phyloP scores from a whole-genome alignment of 2,797 vertebrate genomes.

The Tauraco hartlaubi region DNA sequence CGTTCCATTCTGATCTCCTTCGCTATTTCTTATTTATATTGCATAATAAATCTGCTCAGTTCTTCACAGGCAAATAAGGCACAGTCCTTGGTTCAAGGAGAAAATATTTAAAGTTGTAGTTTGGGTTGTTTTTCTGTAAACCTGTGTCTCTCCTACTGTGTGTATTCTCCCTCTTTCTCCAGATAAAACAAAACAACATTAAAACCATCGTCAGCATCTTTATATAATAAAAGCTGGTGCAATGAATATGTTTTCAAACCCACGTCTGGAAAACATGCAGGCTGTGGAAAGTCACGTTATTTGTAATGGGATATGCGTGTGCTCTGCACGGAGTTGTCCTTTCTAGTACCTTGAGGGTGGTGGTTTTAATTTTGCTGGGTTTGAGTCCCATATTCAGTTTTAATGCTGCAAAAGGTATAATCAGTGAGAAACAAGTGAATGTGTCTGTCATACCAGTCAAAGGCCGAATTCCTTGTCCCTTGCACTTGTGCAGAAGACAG shows the following conservation, averaged over 20 bases:
- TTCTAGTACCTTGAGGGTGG: neutral
- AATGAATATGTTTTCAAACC: neutral
- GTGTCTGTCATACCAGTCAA: neutral
- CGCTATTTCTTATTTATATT: slow-evolving; percentile 53
- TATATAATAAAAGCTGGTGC: neutral
- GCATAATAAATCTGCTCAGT: slow-evolving; percentile 38
- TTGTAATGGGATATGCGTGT: neutral
- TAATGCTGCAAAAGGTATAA: neutral
- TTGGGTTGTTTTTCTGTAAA: neutral
- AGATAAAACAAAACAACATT: neutral
- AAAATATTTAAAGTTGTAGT: slow-evolving; percentile 17
- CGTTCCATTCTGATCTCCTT: slow-evolving; percentile 22
- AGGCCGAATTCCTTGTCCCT: neutral
- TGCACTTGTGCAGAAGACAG: neutral
- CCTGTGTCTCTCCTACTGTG: neutral
- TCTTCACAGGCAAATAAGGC: neutral
- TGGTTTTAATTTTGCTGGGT: neutral
- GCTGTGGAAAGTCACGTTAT: neutral
- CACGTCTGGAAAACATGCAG: neutral
- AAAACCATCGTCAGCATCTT: neutral
- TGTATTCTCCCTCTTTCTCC: neutral
- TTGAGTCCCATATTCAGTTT: neutral
- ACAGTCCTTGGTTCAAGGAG: slow-evolving; percentile 62
- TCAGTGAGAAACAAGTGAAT: neutral
- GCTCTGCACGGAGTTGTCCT: neutral